Conservation (phyloP, 2,888 invertebrate species). For the Stratiomys singularior region DNA sequence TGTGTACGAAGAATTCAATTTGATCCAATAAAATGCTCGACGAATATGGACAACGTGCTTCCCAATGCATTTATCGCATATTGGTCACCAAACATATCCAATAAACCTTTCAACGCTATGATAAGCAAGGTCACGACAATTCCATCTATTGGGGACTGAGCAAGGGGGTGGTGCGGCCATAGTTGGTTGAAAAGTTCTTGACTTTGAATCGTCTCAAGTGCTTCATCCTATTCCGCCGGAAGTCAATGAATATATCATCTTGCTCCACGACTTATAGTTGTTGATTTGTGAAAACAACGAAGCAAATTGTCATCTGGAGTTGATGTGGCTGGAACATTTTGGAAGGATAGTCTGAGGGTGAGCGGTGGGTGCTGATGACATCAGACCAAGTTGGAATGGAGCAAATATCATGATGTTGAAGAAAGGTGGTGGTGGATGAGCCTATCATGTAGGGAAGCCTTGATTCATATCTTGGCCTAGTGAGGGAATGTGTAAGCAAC, state of each 20-base stretch:
- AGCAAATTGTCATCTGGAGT: background rate
- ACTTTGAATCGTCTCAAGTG: slow-evolving; percentile 14
- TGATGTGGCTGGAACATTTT: background rate
- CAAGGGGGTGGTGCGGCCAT: too few species aligned
- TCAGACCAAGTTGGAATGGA: background rate
- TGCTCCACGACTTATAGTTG: background rate
- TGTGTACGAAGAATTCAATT: background rate
- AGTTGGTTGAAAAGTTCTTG: background rate
- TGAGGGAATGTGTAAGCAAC: too few species aligned
- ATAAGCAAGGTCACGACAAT: slow-evolving; percentile 21
- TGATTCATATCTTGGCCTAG: background rate
- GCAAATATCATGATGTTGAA: background rate
- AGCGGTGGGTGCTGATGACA: background rate
- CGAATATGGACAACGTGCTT: background rate
- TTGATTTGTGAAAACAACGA: background rate
- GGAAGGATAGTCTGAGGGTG: background rate
- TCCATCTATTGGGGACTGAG: too few species aligned
- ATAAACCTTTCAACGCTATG: background rate
- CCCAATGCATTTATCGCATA: slow-evolving; percentile 15
- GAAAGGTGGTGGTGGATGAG: background rate
- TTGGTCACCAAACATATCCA: background rate
- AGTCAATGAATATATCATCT: background rate
- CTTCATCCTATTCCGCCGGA: slow-evolving; percentile 4
- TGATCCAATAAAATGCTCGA: background rate
- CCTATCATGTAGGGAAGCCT: background rate